Percentiles rank a stretch among this genome's conserved stretches.
Evolutionary conservation across 2,113 vertebrate genomes (phyloP).

Genomic region (Gnathonemus echidnorhynchus): DNA sequence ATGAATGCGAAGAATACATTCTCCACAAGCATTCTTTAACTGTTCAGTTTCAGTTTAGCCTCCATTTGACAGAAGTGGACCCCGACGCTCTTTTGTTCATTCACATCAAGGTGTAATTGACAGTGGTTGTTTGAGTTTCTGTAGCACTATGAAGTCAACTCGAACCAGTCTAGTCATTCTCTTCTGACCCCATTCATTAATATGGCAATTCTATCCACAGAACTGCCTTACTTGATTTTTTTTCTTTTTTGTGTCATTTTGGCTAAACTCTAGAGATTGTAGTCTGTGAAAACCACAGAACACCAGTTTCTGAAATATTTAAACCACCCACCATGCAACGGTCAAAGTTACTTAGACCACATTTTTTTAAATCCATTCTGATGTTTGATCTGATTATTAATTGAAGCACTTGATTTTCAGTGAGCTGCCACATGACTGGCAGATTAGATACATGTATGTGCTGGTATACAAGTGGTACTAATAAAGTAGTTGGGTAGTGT

Average conservation of each 20-base stretch:
- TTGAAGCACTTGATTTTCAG: neutral
- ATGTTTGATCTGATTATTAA: neutral
- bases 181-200: no score
- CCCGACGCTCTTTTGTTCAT: neutral
- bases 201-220: no score
- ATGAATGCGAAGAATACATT: neutral
- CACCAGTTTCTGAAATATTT: no score
- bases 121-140: neutral
- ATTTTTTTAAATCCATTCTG: neutral
- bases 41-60: neutral
- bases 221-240: no score
- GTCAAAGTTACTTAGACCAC: neutral
- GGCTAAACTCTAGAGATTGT: no score
- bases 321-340: no score
- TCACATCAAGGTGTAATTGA: neutral
- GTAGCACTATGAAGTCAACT: neutral
- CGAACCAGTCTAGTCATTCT: no score
- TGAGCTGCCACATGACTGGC: neutral
- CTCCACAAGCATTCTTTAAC: neutral
- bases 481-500: neutral
- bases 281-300: no score
- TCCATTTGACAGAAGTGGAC: neutral
- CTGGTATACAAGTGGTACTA: neutral
- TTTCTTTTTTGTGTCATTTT: no score
- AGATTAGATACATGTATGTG: neutral